Evolutionary conservation across 64 coral and sea anemone species (phyloP).

Genomic region (Stichodactyla mertensii): DNA sequence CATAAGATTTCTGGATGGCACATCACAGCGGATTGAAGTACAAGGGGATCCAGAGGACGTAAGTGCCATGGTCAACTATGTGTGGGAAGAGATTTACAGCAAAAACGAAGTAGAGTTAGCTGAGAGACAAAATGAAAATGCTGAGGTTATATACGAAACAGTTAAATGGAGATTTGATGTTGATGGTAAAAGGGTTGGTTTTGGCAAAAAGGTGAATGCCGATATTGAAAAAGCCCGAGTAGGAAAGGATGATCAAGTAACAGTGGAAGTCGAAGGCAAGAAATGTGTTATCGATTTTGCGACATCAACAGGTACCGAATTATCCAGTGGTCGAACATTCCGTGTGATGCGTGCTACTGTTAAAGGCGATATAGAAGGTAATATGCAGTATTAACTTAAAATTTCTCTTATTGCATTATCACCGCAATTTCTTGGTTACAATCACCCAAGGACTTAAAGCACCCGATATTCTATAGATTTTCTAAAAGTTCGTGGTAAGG

Average conservation of each 20-base stretch:
- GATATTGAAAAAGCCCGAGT: constrained; percentile 3
- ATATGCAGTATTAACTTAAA: not conserved
- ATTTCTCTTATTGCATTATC: no score
- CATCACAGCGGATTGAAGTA: constrained; percentile 3
- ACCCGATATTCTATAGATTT: no score
- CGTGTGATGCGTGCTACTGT: not conserved
- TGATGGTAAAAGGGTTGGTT: not conserved
- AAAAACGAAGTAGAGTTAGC: not conserved
- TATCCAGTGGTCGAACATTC: not conserved
- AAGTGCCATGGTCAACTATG: constrained; percentile 10
- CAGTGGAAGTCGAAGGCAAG: not conserved
- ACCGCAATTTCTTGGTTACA: no score
- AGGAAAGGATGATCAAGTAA: not conserved
- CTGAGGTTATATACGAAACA: constrained; percentile 5
- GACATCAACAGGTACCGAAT: not conserved
- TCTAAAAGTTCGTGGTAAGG: no score
- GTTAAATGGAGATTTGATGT: not conserved
- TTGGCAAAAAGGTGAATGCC: constrained; percentile 6
- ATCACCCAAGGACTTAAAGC: no score
- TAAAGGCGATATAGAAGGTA: not conserved
- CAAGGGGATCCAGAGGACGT: constrained; percentile 20
- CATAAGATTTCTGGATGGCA: not conserved
- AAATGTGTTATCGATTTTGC: not conserved
- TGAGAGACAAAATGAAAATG: not conserved
- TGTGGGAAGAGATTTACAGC: constrained; percentile 21